phyloP scores from a whole-genome alignment of 2,888 invertebrate species.

The Nomada goodeniana region DNA sequence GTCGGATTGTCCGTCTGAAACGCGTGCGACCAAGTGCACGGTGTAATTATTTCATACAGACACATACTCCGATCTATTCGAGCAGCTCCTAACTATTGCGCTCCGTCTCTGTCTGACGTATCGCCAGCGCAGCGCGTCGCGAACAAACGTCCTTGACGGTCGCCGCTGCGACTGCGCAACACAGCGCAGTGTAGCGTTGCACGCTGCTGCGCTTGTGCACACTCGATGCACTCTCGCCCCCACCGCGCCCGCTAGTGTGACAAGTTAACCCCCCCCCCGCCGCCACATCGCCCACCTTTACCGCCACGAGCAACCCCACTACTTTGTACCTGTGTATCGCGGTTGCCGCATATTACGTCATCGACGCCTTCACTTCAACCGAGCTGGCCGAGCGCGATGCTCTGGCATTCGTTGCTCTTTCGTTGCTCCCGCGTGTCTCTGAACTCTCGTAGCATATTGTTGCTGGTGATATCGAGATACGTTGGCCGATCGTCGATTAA shows the following conservation, averaged over 20 bases:
- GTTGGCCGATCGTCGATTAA: neutral
- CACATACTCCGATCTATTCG: slow-evolving; percentile 4
- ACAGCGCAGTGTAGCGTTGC: slow-evolving; percentile 51
- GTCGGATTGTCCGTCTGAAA: slow-evolving; percentile 9
- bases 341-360: slow-evolving; percentile 69
- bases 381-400: slow-evolving; percentile 58
- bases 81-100: slow-evolving; percentile 18
- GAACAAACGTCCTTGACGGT: slow-evolving; percentile 65
- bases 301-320: slow-evolving; percentile 55
- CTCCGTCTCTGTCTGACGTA: slow-evolving; percentile 28
- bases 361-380: slow-evolving; percentile 70
- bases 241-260: neutral
- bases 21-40: neutral
- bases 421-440: slow-evolving; percentile 37
- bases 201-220: slow-evolving; percentile 60
- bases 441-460: slow-evolving; percentile 19
- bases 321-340: slow-evolving; percentile 31
- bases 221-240: slow-evolving; percentile 29
- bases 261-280: slow-evolving; percentile 8
- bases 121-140: slow-evolving; percentile 28
- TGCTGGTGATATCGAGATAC: neutral
- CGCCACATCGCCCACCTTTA: slow-evolving; percentile 30
- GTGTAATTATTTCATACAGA: slow-evolving; percentile 26
- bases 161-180: slow-evolving; percentile 61
- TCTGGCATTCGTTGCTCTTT: slow-evolving; percentile 60